Conservation (phyloP, 1,140 invertebrate species). For the Drusus annulatus region DNA sequence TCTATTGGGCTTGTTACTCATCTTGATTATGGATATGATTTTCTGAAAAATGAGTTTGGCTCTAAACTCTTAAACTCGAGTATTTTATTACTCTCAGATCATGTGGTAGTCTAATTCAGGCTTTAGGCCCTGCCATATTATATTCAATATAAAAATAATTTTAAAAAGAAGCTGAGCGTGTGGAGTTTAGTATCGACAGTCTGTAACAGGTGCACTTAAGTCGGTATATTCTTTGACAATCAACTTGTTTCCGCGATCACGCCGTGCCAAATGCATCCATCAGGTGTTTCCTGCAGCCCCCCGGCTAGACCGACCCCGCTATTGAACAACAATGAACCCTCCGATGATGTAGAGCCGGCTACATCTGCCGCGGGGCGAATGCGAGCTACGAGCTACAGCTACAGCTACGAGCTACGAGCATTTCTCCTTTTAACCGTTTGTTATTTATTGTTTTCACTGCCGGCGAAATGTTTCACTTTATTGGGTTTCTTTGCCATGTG, state of each 20-base stretch:
- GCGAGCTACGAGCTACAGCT: too few relatives aligned
- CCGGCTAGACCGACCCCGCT: not conserved
- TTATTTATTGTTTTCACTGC: conserved; percentile 40
- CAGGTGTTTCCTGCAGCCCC: not conserved
- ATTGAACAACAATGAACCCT: not conserved
- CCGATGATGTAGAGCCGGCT: conserved; percentile 1
- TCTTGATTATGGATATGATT: too few relatives aligned
- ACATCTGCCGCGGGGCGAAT: conserved; percentile 32
- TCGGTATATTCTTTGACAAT: not conserved
- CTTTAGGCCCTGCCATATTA: too few relatives aligned
- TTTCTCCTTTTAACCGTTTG: conserved; percentile 27
- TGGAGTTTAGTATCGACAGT: not conserved
- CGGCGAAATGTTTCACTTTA: conserved; percentile 30
- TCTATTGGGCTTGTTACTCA: too few relatives aligned
- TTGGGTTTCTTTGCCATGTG: conserved; percentile 20
- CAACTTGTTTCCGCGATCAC: not conserved
- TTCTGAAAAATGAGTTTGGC: too few relatives aligned
- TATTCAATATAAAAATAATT: too few relatives aligned
- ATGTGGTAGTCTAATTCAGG: too few relatives aligned
- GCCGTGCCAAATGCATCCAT: not conserved
- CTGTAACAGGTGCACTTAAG: not conserved
- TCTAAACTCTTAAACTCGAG: too few relatives aligned
- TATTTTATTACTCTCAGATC: too few relatives aligned
- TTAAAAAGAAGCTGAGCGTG: too few relatives aligned
- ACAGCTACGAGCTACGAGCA: too few relatives aligned